Percentiles rank a stretch among this genome's conserved stretches.
phyloP scores from a whole-genome alignment of 2,113 vertebrate species.

The Gila orcuttii region DNA sequence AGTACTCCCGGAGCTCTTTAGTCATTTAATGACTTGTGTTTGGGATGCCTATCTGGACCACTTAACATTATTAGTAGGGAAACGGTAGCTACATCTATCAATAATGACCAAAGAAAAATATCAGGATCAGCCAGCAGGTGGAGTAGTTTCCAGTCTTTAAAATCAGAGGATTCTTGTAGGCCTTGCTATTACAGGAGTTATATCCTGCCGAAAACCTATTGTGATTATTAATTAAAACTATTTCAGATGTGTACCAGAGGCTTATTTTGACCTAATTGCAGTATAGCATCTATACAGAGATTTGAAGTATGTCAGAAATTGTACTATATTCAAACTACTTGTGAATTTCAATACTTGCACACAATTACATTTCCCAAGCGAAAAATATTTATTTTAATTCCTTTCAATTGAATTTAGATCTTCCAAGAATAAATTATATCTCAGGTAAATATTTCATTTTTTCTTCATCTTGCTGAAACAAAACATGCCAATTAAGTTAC shows the following conservation, averaged over 20 bases:
- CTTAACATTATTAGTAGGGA: slow-evolving; percentile 5
- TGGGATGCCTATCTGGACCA: neutral
- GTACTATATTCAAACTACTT: neutral
- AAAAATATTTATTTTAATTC: neutral
- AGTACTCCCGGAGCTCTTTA: neutral
- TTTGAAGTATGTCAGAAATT: neutral
- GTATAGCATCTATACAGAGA: neutral
- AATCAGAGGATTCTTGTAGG: neutral
- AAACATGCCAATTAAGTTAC: neutral
- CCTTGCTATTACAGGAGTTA: neutral
- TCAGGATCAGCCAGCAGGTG: neutral
- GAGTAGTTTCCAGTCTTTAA: neutral
- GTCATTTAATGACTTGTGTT: neutral
- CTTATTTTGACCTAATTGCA: neutral
- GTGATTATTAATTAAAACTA: neutral
- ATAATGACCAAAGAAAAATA: neutral
- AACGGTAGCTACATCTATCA: neutral
- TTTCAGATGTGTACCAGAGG: neutral
- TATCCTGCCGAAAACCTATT: neutral
- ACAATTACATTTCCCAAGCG: neutral
- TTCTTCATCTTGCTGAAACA: neutral
- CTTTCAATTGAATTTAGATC: neutral
- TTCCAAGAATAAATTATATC: neutral
- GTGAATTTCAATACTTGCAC: neutral
- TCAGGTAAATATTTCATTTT: neutral